Evolutionary conservation across 92 coral and sea anemone genomes (phyloP).

Genomic region (Zoanthus sociatus): DNA sequence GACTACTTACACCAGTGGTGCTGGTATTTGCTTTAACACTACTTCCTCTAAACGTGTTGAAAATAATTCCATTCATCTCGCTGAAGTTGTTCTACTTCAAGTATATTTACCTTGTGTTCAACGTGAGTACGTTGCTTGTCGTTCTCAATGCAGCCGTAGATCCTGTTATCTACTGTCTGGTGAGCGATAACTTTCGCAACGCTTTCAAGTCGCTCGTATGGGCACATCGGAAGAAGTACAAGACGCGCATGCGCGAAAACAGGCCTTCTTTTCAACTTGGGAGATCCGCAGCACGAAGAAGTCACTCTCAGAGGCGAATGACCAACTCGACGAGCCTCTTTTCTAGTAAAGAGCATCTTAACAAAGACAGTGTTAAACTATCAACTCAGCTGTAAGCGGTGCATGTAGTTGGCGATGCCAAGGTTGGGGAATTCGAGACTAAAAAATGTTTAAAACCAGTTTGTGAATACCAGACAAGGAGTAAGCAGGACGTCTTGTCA

Average conservation of each 20-base stretch:
- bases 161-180: conserved; percentile 58
- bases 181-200: conserved; percentile 56
- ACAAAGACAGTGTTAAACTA: background rate
- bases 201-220: conserved; percentile 56
- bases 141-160: conserved; percentile 56
- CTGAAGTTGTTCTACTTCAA: conserved; percentile 2
- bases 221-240: conserved; percentile 9
- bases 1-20: conserved; percentile 73
- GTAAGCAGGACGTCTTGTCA: no score
- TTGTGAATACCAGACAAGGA: no score
- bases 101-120: conserved; percentile 46
- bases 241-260: background rate
- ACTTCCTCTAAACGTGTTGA: conserved; percentile 58
- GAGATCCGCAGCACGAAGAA: background rate
- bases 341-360: conserved; percentile 19
- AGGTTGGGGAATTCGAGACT: no score
- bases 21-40: conserved; percentile 61
- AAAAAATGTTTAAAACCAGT: no score
- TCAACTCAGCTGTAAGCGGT: conserved; percentile 18
- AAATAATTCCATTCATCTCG: conserved; percentile 23
- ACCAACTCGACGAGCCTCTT: conserved; percentile 6
- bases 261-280: background rate
- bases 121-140: conserved; percentile 42
- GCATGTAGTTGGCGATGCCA: no score
- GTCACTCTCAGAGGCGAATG: conserved; percentile 15